phyloP scores from a whole-genome alignment of 2,797 vertebrate genomes.

The Monodelphis domestica region DNA sequence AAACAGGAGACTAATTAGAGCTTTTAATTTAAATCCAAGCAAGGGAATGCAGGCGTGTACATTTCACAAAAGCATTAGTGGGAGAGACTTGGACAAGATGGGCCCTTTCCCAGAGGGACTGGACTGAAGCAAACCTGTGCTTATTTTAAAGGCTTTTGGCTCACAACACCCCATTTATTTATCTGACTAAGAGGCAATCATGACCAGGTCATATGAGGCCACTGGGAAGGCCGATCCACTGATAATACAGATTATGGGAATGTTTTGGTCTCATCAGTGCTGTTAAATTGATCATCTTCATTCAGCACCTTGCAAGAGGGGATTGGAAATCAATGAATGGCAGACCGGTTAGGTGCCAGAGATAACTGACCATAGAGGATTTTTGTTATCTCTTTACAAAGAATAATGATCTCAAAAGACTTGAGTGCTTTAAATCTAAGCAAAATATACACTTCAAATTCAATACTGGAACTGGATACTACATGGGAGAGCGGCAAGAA shows the following conservation, averaged over 20 bases:
- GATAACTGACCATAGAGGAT: conserved; percentile 72
- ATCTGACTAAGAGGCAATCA: conserved; percentile 65
- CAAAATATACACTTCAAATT: conserved; percentile 59
- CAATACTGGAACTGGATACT: conserved; percentile 39
- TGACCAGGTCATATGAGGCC: conserved; percentile 80
- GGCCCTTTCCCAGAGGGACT: conserved; percentile 30
- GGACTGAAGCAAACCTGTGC: conserved; percentile 12
- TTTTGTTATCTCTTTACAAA: conserved; percentile 76
- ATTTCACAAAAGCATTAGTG: conserved; percentile 44
- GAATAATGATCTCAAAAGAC: conserved; percentile 67
- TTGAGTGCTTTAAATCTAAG: conserved; percentile 56
- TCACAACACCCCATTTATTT: conserved; percentile 59
- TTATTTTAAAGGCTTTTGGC: conserved; percentile 57
- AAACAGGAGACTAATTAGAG: conserved; percentile 74
- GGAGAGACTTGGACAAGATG: conserved; percentile 2
- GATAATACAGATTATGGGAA: conserved; percentile 77
- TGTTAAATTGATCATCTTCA: conserved; percentile 79
- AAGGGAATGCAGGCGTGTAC: conserved; percentile 31
- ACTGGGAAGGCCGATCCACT: conserved; percentile 58
- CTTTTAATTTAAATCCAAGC: conserved; percentile 80
- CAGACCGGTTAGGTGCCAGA: conserved; percentile 66
- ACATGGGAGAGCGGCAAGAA: background rate
- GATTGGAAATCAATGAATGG: conserved; percentile 81
- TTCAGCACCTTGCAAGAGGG: conserved; percentile 73
- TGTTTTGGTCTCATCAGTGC: conserved; percentile 70